These are phyloP conservation scores for Muscicapa adusta DNA, from an alignment of 2,113 vertebrate species.

Conservation along the genomic window DNA sequence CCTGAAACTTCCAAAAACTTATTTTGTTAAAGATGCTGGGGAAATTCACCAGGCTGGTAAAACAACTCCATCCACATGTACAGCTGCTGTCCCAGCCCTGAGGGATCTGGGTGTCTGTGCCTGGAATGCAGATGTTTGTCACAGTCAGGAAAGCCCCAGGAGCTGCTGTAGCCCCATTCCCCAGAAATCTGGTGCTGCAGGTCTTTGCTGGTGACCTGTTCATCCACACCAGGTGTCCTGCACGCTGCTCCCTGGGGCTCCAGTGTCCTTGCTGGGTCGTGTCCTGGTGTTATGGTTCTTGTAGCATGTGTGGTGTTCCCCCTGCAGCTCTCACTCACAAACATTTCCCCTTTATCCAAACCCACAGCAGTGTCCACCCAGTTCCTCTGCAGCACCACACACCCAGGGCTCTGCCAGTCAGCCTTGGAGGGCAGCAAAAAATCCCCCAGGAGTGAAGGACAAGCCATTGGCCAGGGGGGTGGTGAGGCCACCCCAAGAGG, in stretches of 20 bases:
- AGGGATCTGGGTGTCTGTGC: background rate
- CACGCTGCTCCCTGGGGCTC: background rate
- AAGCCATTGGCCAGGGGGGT: fast-evolving
- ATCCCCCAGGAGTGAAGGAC: background rate
- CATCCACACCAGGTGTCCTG: fast-evolving
- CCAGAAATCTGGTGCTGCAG: fast-evolving
- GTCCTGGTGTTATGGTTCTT: fast-evolving
- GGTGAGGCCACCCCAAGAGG: fast-evolving
- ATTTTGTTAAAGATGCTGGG: background rate
- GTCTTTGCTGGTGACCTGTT: fast-evolving
- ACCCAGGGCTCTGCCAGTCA: background rate
- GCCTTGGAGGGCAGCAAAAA: background rate
- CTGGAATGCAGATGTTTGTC: fast-evolving
- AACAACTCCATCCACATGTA: fast-evolving
- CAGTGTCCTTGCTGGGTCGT: fast-evolving
- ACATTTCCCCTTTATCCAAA: background rate
- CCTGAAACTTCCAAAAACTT: background rate
- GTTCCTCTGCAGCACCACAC: background rate
- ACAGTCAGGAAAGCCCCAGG: fast-evolving
- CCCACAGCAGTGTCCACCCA: background rate
- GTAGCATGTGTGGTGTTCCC: fast-evolving
- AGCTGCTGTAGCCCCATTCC: background rate
- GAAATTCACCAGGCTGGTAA: background rate
- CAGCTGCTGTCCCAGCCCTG: background rate
- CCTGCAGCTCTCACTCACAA: background rate